These are phyloP conservation scores for Ectropis grisescens DNA, from an alignment of 1,140 invertebrate species.

Conservation along the genomic window DNA sequence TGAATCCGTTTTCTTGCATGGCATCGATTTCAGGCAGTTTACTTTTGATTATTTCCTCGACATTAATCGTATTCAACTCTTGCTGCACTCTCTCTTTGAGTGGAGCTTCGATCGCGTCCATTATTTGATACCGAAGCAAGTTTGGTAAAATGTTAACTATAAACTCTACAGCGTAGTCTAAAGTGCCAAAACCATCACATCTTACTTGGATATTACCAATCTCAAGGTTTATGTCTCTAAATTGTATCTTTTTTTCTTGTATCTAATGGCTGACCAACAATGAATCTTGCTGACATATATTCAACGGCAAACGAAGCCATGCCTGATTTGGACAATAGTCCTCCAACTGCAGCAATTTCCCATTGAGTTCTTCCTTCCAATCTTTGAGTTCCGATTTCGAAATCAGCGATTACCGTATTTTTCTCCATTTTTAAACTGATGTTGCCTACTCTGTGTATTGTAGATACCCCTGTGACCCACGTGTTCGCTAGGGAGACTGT, in stretches of 20 bases:
- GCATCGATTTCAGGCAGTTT: slow-evolving; percentile 76
- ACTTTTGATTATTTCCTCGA: slow-evolving; percentile 79
- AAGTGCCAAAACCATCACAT: slow-evolving; percentile 82
- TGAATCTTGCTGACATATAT: slow-evolving; percentile 76
- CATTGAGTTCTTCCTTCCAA: slow-evolving; percentile 82
- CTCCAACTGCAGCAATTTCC: slow-evolving; percentile 78
- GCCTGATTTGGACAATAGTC: slow-evolving; percentile 78
- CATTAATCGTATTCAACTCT: slow-evolving; percentile 78
- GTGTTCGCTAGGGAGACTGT: slow-evolving; percentile 78
- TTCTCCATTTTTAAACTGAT: slow-evolving; percentile 81
- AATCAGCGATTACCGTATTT: slow-evolving; percentile 74
- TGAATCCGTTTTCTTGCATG: slow-evolving; percentile 63
- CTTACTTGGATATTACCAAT: slow-evolving; percentile 86
- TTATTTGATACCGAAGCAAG: slow-evolving; percentile 85
- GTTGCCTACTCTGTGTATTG: slow-evolving; percentile 85
- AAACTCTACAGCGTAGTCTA: slow-evolving; percentile 85
- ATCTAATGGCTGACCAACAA: slow-evolving; percentile 81
- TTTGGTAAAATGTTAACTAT: slow-evolving; percentile 85
- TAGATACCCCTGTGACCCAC: slow-evolving; percentile 82
- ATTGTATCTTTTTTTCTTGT: slow-evolving; percentile 78
- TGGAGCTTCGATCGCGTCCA: slow-evolving; percentile 84
- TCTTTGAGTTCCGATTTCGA: slow-evolving; percentile 84
- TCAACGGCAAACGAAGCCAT: slow-evolving; percentile 81
- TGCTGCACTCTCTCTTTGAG: slow-evolving; percentile 77
- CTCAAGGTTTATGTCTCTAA: slow-evolving; percentile 82